These are phyloP conservation scores for Phaethon lepturus DNA, from an alignment of 2,113 vertebrate species.

Conservation along the genomic window DNA sequence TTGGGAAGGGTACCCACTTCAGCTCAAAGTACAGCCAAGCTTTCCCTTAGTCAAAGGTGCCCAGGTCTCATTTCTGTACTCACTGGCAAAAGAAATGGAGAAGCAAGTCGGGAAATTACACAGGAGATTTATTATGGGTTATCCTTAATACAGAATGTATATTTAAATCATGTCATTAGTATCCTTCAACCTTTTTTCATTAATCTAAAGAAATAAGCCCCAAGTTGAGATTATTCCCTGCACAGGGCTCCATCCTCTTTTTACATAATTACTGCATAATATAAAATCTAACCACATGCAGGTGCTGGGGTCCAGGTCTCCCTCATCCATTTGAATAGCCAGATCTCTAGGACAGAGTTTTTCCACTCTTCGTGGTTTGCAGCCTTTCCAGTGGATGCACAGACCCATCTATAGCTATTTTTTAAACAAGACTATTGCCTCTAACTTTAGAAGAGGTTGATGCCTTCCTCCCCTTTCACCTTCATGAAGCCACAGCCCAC, in stretches of 20 bases:
- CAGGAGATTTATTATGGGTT: background rate
- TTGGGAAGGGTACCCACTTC: background rate
- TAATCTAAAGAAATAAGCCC: background rate
- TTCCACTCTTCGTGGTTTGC: background rate
- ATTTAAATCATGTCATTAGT: background rate
- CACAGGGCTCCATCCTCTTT: background rate
- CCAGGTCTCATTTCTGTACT: background rate
- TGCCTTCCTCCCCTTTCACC: background rate
- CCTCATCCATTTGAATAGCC: background rate
- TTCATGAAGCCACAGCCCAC: background rate
- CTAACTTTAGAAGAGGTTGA: background rate
- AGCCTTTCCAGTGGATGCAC: background rate
- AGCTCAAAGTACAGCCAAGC: background rate
- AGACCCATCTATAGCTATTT: background rate
- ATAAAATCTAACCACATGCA: background rate
- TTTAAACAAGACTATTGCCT: background rate
- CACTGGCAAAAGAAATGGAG: background rate
- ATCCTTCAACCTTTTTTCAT: background rate
- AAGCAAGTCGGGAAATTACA: background rate
- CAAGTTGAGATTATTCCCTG: background rate
- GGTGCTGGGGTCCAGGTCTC: background rate
- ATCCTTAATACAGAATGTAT: background rate
- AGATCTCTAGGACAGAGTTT: background rate
- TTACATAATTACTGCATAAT: background rate
- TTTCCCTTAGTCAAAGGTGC: background rate